Evolutionary conservation across 2,888 invertebrate genomes (phyloP).

Genomic region (Noctua janthina): DNA sequence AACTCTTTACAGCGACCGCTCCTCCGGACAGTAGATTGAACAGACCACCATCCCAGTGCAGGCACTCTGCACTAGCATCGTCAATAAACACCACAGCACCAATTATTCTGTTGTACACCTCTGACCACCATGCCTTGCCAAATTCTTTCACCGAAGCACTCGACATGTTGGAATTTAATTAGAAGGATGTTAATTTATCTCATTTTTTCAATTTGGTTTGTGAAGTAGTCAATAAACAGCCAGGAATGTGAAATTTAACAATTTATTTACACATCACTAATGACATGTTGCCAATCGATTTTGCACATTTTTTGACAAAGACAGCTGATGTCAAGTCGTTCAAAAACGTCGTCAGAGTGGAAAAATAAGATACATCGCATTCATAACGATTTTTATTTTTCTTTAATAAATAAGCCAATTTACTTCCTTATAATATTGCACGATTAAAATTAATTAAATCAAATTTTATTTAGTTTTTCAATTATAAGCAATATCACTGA

Average conservation of each 20-base stretch:
- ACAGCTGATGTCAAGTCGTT: slow-evolving; percentile 5
- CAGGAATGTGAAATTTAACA: background rate
- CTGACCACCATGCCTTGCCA: slow-evolving; percentile 90
- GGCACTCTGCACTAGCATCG: slow-evolving; percentile 91
- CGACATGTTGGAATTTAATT: slow-evolving; percentile 66
- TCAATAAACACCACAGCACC: slow-evolving; percentile 92
- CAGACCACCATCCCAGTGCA: slow-evolving; percentile 93
- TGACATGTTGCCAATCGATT: slow-evolving; percentile 49
- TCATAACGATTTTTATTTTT: background rate
- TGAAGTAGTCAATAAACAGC: background rate
- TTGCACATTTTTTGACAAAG: slow-evolving; percentile 12
- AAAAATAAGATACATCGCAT: background rate
- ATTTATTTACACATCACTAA: slow-evolving; percentile 51
- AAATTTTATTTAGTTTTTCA: too few relatives aligned
- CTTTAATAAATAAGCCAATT: too few relatives aligned
- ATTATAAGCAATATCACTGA: too few relatives aligned
- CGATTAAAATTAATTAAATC: background rate
- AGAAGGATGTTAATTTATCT: background rate
- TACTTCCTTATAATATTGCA: too few relatives aligned
- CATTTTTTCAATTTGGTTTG: slow-evolving; percentile 12
- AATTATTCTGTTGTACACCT: slow-evolving; percentile 90
- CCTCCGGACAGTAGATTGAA: slow-evolving; percentile 90
- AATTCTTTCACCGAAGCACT: slow-evolving; percentile 84
- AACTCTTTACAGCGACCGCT: slow-evolving; percentile 91
- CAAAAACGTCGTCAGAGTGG: background rate